Percentiles rank a stretch among this genome's conserved stretches.
Evolutionary conservation across 2,888 invertebrate species (phyloP).

Genomic region (Thera obeliscata): DNA sequence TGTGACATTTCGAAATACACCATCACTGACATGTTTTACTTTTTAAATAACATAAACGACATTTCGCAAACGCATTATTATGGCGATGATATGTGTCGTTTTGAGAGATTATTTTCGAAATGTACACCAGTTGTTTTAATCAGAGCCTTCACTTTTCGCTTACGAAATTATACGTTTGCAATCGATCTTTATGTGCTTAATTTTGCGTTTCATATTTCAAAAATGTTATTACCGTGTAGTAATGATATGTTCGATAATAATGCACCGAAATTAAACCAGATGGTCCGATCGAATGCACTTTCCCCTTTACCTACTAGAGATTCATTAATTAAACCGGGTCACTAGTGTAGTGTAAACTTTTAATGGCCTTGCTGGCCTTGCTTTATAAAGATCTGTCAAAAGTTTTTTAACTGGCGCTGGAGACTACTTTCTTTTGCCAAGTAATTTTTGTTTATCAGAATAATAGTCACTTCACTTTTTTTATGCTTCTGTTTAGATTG

Average conservation of each 20-base stretch:
- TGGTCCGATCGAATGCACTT: constrained; percentile 7
- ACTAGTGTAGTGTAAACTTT: background rate
- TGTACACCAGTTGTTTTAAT: constrained; percentile 29
- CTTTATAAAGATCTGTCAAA: background rate
- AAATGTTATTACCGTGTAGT: constrained; percentile 6
- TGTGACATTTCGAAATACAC: constrained; percentile 19
- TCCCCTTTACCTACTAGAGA: constrained; percentile 3
- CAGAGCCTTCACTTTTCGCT: constrained; percentile 32
- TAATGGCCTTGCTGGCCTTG: background rate
- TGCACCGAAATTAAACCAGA: constrained; percentile 4
- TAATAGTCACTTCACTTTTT: too few species aligned
- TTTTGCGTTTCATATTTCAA: constrained; percentile 19
- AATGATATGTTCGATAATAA: constrained; percentile 22
- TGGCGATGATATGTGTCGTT: constrained; percentile 32
- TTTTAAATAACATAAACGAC: constrained; percentile 26
- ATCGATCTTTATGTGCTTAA: constrained; percentile 29
- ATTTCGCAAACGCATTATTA: constrained; percentile 31
- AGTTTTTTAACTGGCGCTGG: too few species aligned
- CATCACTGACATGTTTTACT: constrained; percentile 26
- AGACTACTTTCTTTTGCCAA: too few species aligned
- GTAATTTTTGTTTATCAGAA: too few species aligned
- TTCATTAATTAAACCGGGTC: background rate
- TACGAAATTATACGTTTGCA: constrained; percentile 37
- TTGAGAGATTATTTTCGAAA: constrained; percentile 38
- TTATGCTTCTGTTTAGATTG: too few species aligned